Evolutionary conservation across 2,113 vertebrate species (phyloP).

Genomic region (Panurus biarmicus): DNA sequence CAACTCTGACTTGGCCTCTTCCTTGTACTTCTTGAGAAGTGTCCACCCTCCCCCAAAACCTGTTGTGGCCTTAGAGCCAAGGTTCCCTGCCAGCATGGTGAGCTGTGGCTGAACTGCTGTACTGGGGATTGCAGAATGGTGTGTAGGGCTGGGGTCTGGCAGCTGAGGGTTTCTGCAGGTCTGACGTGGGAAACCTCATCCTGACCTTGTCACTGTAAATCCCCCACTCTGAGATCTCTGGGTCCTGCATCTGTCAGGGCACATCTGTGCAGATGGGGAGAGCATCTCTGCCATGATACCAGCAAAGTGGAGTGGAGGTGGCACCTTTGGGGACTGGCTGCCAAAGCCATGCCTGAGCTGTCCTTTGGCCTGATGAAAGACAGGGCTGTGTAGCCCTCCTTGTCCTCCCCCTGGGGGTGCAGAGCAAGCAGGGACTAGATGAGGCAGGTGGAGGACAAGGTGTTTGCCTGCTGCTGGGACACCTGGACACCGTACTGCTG

Average conservation of each 20-base stretch:
- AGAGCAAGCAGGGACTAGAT: neutral
- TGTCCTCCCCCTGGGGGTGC: rapidly evolving
- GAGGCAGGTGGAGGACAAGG: neutral
- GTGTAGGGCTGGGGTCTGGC: neutral
- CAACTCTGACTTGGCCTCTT: neutral
- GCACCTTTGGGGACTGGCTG: neutral
- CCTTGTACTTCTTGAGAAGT: neutral
- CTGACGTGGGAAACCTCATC: neutral
- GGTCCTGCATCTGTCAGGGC: rapidly evolving
- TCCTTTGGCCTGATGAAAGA: neutral
- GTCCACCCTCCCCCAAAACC: neutral
- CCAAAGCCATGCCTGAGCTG: neutral
- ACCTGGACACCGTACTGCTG: neutral
- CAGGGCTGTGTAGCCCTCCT: neutral
- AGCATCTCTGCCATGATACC: neutral
- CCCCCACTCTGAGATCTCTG: rapidly evolving
- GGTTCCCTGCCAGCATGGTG: rapidly evolving
- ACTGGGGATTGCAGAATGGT: neutral
- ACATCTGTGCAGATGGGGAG: neutral
- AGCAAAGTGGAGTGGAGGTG: neutral
- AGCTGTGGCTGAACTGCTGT: neutral
- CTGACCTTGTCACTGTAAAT: neutral
- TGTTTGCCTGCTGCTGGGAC: neutral
- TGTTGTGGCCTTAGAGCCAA: rapidly evolving
- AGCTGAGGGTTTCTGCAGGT: neutral